Conservation (phyloP, 2,888 invertebrate genomes). For the Polia nebulosa region DNA sequence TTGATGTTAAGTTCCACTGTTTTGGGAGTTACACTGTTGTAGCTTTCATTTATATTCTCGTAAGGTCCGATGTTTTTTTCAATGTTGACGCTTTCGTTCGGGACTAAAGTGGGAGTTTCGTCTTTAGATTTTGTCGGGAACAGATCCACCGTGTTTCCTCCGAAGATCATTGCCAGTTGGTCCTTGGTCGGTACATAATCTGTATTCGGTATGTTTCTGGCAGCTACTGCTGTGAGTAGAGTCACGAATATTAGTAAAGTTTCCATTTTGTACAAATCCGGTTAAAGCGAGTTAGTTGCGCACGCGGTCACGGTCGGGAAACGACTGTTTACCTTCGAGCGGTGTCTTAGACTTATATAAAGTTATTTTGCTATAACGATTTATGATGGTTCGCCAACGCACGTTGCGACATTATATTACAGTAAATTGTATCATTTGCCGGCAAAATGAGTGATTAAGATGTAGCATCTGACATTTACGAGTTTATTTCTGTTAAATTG, state of each 20-base stretch:
- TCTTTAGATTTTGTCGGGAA: neutral
- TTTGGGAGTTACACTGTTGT: neutral
- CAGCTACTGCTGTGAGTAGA: conserved; percentile 10
- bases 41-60: conserved; percentile 14
- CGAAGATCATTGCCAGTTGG: conserved; percentile 30
- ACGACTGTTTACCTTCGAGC: conserved; percentile 29
- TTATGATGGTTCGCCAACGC: neutral
- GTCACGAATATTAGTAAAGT: conserved; percentile 22
- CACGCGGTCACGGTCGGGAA: conserved; percentile 35
- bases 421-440: conserved; percentile 23
- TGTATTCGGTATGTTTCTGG: conserved; percentile 13
- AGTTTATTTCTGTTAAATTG: conserved; percentile 28
- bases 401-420: neutral
- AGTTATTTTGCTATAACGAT: conserved; percentile 1
- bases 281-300: neutral
- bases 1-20: conserved; percentile 13
- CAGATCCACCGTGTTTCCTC: neutral
- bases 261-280: conserved; percentile 27
- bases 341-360: conserved; percentile 19
- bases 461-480: conserved; percentile 11
- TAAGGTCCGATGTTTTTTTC: neutral
- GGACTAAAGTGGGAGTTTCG: neutral
- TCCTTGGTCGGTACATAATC: conserved; percentile 20
- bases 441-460: conserved; percentile 5
- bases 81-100: neutral